These are phyloP conservation scores for Crepidodera aurea DNA, from an alignment of 2,888 invertebrate species.

Conservation along the genomic window DNA sequence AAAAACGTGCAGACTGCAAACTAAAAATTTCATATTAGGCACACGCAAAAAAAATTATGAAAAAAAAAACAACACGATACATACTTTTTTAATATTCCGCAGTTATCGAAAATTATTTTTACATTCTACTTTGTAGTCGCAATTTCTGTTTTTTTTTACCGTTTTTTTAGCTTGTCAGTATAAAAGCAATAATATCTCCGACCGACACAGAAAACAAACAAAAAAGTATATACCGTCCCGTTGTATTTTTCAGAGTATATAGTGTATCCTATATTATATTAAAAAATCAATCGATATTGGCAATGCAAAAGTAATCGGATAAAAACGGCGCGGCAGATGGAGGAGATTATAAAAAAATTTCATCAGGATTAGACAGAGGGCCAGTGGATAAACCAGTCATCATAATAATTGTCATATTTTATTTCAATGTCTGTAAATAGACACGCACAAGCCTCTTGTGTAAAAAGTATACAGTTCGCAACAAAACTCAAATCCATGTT, in stretches of 20 bases:
- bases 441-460: too few relatives aligned
- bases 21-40: slow-evolving; percentile 33
- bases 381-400: too few relatives aligned
- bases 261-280: slow-evolving; percentile 34
- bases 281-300: slow-evolving; percentile 36
- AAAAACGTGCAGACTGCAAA: slow-evolving; percentile 14
- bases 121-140: slow-evolving; percentile 37
- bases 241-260: slow-evolving; percentile 24
- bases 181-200: slow-evolving; percentile 34
- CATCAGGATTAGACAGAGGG: slow-evolving; percentile 18
- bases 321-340: slow-evolving; percentile 21
- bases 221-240: slow-evolving; percentile 18
- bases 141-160: slow-evolving; percentile 26
- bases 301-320: slow-evolving; percentile 28
- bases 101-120: slow-evolving; percentile 38
- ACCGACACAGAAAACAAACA: slow-evolving; percentile 21
- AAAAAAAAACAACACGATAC: slow-evolving; percentile 25
- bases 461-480: too few relatives aligned
- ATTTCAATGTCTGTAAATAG: too few relatives aligned
- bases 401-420: too few relatives aligned
- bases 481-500: too few relatives aligned
- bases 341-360: slow-evolving; percentile 27
- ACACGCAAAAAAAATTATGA: slow-evolving; percentile 8
- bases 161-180: slow-evolving; percentile 28
- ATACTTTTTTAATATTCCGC: slow-evolving; percentile 40